Conservation (phyloP, 2,113 vertebrate species). For the Melospiza melodia region DNA sequence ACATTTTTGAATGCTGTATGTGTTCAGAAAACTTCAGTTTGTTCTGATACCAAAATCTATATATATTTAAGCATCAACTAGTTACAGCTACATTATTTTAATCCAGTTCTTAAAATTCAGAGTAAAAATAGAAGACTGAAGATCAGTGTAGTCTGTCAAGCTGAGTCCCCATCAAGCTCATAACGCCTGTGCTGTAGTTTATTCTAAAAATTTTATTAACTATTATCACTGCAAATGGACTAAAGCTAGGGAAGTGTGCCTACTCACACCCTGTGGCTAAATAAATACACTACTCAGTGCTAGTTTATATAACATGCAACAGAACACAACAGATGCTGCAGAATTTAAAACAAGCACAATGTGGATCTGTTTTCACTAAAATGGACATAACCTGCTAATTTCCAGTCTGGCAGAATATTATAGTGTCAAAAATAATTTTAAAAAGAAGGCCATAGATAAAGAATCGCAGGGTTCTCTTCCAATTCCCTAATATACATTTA, state of each 20-base stretch:
- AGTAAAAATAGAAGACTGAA: neutral
- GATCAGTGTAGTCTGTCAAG: neutral
- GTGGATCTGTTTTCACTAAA: neutral
- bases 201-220: neutral
- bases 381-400: neutral
- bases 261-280: neutral
- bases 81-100: neutral
- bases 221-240: neutral
- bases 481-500: neutral
- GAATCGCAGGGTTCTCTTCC: neutral
- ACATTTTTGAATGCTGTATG: neutral
- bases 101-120: neutral
- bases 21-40: neutral
- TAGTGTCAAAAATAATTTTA: neutral
- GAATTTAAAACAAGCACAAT: neutral
- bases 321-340: conserved; percentile 28
- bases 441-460: neutral
- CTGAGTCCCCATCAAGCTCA: neutral
- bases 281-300: neutral
- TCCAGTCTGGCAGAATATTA: neutral
- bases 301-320: neutral
- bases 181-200: neutral
- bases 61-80: neutral
- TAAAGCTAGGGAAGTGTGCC: neutral
- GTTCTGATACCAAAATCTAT: neutral